Evolutionary conservation across 1,140 invertebrate genomes (phyloP).

Genomic region (Anastatus disparis): DNA sequence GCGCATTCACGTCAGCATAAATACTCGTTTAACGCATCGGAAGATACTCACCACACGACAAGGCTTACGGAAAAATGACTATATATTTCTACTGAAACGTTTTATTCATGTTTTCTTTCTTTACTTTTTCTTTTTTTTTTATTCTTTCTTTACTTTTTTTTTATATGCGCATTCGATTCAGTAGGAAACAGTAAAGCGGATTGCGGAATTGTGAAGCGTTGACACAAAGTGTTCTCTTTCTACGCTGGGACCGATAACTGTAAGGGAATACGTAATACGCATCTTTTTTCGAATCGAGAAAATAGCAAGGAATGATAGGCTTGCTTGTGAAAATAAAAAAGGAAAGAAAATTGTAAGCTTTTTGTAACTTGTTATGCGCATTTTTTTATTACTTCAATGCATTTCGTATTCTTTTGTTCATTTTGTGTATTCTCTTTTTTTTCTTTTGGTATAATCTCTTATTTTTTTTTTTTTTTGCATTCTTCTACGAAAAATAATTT

Average conservation of each 20-base stretch:
- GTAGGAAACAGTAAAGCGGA: slow-evolving; percentile 41
- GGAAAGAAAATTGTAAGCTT: no score
- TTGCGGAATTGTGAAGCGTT: slow-evolving; percentile 51
- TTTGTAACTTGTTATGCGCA: no score
- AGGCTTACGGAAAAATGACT: not conserved
- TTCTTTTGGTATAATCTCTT: not conserved
- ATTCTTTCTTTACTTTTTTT: not conserved
- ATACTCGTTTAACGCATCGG: not conserved
- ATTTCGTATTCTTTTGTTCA: no score
- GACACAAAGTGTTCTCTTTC: slow-evolving; percentile 50
- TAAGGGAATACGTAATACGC: slow-evolving; percentile 15
- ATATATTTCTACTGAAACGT: no score
- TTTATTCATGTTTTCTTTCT: not conserved
- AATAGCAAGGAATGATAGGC: no score
- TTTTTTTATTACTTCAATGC: no score
- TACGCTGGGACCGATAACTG: slow-evolving; percentile 41
- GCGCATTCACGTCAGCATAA: slow-evolving; percentile 3
- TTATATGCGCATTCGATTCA: not conserved
- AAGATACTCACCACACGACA: not conserved
- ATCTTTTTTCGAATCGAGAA: not conserved
- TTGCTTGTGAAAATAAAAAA: no score
- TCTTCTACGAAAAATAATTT: no score
- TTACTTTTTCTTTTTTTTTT: not conserved
- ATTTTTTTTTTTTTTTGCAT: no score
- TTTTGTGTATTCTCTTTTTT: no score